A percentile compares a stretch with the other conserved stretches of the same genome.
Evolutionary conservation across 2,888 invertebrate genomes (phyloP).

Genomic region (Cryptus armator): DNA sequence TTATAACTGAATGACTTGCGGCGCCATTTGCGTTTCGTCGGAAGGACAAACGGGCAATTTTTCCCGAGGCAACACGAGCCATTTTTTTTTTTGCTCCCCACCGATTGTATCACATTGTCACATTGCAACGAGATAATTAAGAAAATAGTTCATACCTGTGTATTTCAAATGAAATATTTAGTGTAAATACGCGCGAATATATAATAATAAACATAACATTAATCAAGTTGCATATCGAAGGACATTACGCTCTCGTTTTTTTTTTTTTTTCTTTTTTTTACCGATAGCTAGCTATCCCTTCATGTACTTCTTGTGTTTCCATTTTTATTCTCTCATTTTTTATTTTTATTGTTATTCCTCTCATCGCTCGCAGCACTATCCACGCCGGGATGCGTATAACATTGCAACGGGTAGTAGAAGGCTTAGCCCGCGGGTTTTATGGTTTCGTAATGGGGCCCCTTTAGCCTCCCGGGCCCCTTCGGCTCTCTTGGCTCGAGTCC

Average conservation of each 20-base stretch:
- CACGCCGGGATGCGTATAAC: constrained; percentile 71
- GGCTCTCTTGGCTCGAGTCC: constrained; percentile 61
- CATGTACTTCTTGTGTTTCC: background rate
- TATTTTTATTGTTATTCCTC: constrained; percentile 51
- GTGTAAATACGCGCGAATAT: background rate
- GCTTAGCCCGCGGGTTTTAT: constrained; percentile 79
- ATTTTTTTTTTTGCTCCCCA: background rate
- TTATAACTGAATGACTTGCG: constrained; percentile 22
- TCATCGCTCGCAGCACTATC: constrained; percentile 56
- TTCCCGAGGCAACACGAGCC: constrained; percentile 29
- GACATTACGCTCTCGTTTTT: background rate
- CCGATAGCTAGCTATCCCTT: background rate
- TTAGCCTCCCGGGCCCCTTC: constrained; percentile 70
- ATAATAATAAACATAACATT: background rate
- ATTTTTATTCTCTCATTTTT: constrained; percentile 6
- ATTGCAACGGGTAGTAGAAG: constrained; percentile 70
- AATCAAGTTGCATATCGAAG: background rate
- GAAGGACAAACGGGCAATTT: constrained; percentile 60
- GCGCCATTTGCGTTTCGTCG: constrained; percentile 28
- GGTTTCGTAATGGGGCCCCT: constrained; percentile 80
- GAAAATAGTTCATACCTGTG: background rate
- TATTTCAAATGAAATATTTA: too few species aligned
- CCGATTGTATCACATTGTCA: constrained; percentile 4
- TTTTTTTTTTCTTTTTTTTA: background rate
- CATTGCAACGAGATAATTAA: constrained; percentile 37